Percentiles rank a stretch among this genome's conserved stretches.
These are phyloP conservation scores for Callaeas wilsoni DNA, from an alignment of 2,113 vertebrate species.

Conservation along the genomic window DNA sequence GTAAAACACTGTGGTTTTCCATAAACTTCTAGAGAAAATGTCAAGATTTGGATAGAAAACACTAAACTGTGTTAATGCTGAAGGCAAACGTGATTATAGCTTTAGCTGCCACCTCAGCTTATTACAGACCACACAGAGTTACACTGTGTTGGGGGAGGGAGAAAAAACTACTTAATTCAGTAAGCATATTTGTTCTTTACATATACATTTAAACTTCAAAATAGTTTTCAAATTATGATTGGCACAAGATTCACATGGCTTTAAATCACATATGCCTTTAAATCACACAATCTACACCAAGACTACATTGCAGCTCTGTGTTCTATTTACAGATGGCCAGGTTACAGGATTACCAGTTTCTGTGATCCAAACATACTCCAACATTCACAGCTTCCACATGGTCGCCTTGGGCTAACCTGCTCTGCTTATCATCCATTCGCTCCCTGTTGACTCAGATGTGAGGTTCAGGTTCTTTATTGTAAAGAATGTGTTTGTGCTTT, in stretches of 20 bases:
- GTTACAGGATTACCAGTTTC: neutral
- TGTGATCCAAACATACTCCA: neutral
- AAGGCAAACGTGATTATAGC: neutral
- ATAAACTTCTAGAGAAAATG: neutral
- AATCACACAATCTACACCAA: neutral
- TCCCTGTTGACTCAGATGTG: neutral
- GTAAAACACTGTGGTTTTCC: neutral
- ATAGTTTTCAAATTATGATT: neutral
- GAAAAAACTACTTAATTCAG: neutral
- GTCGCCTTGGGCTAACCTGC: neutral
- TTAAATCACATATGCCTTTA: neutral
- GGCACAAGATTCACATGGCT: neutral
- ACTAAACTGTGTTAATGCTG: neutral
- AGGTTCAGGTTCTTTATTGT: neutral
- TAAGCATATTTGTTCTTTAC: neutral
- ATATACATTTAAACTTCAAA: neutral
- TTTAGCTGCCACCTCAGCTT: neutral
- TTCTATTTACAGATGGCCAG: neutral
- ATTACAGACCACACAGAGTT: neutral
- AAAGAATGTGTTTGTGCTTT: neutral
- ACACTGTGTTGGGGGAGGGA: fast-evolving
- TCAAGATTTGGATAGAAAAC: neutral
- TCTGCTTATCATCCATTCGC: neutral
- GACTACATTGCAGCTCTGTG: neutral
- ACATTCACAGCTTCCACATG: neutral